Evolutionary conservation across 2,888 invertebrate species (phyloP).

Genomic region (Trissolcus brochymenae): DNA sequence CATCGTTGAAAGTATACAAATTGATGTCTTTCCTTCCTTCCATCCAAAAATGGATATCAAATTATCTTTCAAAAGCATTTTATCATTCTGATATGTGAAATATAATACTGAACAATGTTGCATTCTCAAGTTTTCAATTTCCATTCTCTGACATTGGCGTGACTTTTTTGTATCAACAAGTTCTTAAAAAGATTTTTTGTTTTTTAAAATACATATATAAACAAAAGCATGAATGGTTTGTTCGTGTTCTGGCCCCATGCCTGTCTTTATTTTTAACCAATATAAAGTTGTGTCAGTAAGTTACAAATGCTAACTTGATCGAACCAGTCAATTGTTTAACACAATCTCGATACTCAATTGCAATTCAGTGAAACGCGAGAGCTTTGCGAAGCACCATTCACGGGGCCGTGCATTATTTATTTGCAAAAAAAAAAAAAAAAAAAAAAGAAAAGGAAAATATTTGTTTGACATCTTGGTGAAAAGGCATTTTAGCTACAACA

Average conservation of each 20-base stretch:
- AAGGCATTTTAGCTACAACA: no score
- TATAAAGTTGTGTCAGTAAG: constrained; percentile 61
- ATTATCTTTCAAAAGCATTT: no score
- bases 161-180: no score
- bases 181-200: no score
- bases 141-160: no score
- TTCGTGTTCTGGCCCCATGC: constrained; percentile 64
- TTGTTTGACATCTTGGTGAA: no score
- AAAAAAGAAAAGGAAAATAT: no score
- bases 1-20: no score
- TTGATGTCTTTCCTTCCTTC: no score
- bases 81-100: background rate
- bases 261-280: constrained; percentile 74
- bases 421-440: no score
- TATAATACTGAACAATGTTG: background rate
- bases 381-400: background rate
- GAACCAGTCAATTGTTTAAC: constrained; percentile 62
- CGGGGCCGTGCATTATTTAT: background rate
- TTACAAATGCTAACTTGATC: constrained; percentile 61
- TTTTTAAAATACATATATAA: no score
- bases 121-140: background rate
- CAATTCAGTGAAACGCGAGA: constrained; percentile 4
- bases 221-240: constrained; percentile 60
- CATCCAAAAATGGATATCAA: background rate
- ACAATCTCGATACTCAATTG: constrained; percentile 49